Conservation (phyloP, 2,113 vertebrate species). For the Neomonachus schauinslandi region DNA sequence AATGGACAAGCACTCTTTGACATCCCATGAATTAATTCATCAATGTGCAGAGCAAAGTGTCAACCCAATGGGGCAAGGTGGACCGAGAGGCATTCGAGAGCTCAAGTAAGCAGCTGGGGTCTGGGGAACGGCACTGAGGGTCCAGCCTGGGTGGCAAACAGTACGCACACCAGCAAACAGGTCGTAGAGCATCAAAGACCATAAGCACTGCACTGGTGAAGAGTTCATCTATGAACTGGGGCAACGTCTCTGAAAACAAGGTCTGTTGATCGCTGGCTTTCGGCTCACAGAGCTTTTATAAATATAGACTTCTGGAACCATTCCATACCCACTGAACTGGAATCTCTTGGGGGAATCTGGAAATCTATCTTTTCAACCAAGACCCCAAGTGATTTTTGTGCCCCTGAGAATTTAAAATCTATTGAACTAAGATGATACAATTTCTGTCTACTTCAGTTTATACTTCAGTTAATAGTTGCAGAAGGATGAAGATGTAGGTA, state of each 20-base stretch:
- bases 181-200: background rate
- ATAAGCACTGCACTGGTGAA: rapidly evolving
- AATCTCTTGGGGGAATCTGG: background rate
- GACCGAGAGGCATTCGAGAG: background rate
- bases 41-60: background rate
- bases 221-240: background rate
- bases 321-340: background rate
- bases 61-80: background rate
- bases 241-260: background rate
- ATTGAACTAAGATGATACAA: background rate
- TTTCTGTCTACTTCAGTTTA: background rate
- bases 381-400: background rate
- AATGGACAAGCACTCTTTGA: conserved; percentile 66
- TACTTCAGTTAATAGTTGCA: background rate
- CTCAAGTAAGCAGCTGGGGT: background rate
- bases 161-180: background rate
- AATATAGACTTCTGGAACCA: background rate
- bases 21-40: conserved; percentile 51
- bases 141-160: background rate
- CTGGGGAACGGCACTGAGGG: background rate
- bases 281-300: background rate
- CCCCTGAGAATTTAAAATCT: background rate
- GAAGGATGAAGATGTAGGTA: background rate
- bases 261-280: background rate
- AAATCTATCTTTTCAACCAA: conserved; percentile 9